Evolutionary conservation across 2,797 vertebrate species (phyloP).

Genomic region (Ambastaia sidthimunki): DNA sequence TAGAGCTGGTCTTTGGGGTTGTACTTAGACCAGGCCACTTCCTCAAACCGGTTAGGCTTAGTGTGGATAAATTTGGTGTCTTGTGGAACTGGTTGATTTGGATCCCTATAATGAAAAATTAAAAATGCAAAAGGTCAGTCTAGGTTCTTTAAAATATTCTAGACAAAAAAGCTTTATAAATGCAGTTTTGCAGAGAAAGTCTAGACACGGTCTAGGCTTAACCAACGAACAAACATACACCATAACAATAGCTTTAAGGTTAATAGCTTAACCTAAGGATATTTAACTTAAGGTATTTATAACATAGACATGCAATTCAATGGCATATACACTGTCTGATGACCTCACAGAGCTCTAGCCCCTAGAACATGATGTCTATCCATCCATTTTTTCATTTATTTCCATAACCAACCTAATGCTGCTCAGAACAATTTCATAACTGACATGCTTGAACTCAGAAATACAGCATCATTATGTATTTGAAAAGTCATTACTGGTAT

Average conservation of each 20-base stretch:
- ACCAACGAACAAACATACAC: not conserved
- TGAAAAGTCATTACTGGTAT: slow-evolving; percentile 19
- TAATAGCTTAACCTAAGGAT: not conserved
- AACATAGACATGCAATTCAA: not conserved
- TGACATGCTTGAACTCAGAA: slow-evolving; percentile 4
- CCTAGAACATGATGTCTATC: not conserved
- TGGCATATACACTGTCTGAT: not conserved
- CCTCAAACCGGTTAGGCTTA: slow-evolving; percentile 96
- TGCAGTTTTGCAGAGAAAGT: not conserved
- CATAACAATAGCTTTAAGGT: not conserved
- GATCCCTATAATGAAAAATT: slow-evolving; percentile 79
- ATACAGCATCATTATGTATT: not conserved
- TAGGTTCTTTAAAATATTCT: not conserved
- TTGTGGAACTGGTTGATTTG: slow-evolving; percentile 95
- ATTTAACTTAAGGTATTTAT: not conserved
- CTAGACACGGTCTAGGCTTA: slow-evolving; percentile 17
- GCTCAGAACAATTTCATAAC: slow-evolving; percentile 9
- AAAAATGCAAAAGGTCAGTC: not conserved
- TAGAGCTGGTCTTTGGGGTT: slow-evolving; percentile 97
- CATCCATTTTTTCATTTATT: not conserved
- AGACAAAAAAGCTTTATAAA: slow-evolving; percentile 2
- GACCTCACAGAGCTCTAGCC: not conserved
- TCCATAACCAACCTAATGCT: slow-evolving; percentile 2
- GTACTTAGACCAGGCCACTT: slow-evolving; percentile 97
- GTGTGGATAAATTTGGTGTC: slow-evolving; percentile 99